Base-by-base conservation (phyloP, 1,140 invertebrate species). In the Galleria mellonella region DNA sequence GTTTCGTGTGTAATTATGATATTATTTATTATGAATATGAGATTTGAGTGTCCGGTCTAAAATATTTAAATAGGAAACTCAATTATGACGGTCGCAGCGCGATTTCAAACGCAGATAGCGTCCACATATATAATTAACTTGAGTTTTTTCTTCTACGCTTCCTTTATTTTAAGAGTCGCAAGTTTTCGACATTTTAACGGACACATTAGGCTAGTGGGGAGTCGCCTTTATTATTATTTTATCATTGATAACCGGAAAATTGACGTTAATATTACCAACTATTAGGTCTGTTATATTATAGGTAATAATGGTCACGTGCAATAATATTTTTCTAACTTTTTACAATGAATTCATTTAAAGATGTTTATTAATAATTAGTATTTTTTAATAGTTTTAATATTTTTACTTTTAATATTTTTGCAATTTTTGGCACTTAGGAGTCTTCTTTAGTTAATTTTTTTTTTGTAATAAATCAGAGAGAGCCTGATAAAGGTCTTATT, bases 11-110 rank as follows among this genome's bases (percentile, higher is more conserved):
- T 43, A 37, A 41, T 42, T 33, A 43, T 50, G 40, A 32, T 39
- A 43, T 39, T 23, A 23, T 23, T 23, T 23, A 23, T 23, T 23
- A 23, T 23, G 17, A 23, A 23, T 23, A 23, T 23, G 17, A 23
- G 17, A 23, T 55, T 61, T 55, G 30, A 51, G 36, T 53, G 32
- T 44, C 41, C 45, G 46, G 39, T 52, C 45, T 47, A 68, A 72
- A 68, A 62, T 65, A 65, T 64, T 68, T 63, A 66, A 68, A 59
- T 69, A 68, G 53, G 56, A 63, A 59, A 71, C 55, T 64, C 61
- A 65, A 72, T 71, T 72, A 62, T 46, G 44, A 50, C 35, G 35
- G 51, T 55, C 44, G 42, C 38, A 37, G 45, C 32, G 54, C 52
- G 66, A 70, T 68, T 56, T 43, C 38, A 29, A 28, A 40, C 44